A percentile compares a stretch with the other conserved stretches of the same genome.
phyloP scores from a whole-genome alignment of 2,888 invertebrate species.

The Alloplasta piceator region DNA sequence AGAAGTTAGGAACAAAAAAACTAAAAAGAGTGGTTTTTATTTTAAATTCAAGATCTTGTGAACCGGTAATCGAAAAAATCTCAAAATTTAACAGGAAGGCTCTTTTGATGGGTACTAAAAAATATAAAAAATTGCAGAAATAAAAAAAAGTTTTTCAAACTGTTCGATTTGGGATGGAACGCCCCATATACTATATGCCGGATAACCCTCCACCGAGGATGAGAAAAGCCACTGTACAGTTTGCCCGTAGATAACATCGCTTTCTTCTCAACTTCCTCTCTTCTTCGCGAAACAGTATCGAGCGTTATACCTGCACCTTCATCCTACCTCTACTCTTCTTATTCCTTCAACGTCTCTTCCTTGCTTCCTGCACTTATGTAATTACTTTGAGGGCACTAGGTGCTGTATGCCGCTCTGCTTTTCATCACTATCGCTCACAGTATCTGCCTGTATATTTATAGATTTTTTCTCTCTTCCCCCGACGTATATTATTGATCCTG shows the following conservation, averaged over 20 bases:
- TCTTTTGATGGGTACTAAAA: no score
- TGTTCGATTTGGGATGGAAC: no score
- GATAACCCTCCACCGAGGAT: constrained; percentile 11
- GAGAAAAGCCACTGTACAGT: constrained; percentile 40
- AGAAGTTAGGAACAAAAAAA: no score
- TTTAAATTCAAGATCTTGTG: no score
- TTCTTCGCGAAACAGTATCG: constrained; percentile 15
- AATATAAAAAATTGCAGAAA: no score
- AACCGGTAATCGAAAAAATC: no score
- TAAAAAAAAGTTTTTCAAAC: no score
- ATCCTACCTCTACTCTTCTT: background rate
- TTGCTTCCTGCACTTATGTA: constrained; percentile 33
- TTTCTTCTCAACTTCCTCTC: constrained; percentile 44
- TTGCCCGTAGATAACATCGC: constrained; percentile 59
- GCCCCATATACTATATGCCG: constrained; percentile 18
- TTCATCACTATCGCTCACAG: background rate
- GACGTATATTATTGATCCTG: background rate
- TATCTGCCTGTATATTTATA: background rate
- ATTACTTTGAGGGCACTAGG: constrained; percentile 31
- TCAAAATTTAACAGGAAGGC: no score
- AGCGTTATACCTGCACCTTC: constrained; percentile 1
- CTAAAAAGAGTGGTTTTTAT: no score
- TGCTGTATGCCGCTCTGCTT: constrained; percentile 1
- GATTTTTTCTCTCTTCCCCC: background rate
- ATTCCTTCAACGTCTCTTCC: background rate